Conservation (phyloP, 2,797 vertebrate species). For the Adelosebastes latens region DNA sequence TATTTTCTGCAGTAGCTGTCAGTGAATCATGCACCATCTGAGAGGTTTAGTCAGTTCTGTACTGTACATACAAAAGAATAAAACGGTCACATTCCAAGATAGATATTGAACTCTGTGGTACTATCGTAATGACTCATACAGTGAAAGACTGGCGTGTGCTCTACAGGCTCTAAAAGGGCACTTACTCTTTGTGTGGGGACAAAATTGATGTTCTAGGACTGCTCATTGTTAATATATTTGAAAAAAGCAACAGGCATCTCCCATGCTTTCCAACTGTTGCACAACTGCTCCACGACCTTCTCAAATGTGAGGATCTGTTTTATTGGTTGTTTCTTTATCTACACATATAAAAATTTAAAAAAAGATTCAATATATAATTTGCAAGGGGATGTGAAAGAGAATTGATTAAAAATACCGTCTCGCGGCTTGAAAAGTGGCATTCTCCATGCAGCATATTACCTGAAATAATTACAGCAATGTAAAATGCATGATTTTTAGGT, state of each 20-base stretch:
- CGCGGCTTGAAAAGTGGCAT: neutral
- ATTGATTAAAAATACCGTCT: neutral
- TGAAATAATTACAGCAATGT: too few relatives aligned
- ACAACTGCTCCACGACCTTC: neutral
- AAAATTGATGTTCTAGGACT: neutral
- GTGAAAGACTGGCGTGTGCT: neutral
- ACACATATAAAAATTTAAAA: too few relatives aligned
- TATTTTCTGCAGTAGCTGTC: neutral
- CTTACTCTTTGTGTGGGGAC: neutral
- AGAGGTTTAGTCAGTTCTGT: neutral
- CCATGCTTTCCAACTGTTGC: neutral
- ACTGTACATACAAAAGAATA: neutral
- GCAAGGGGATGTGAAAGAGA: too few relatives aligned
- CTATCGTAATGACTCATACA: neutral
- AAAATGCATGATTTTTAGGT: too few relatives aligned
- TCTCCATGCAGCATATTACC: neutral
- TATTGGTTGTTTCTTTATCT: too few relatives aligned
- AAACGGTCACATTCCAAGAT: neutral
- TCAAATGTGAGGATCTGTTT: neutral
- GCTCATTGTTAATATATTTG: neutral
- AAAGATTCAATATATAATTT: too few relatives aligned
- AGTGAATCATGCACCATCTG: neutral
- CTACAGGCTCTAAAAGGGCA: neutral
- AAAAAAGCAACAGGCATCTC: neutral
- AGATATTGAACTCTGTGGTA: neutral